Conservation (phyloP, 2,113 vertebrate species). For the Theristicus caerulescens region DNA sequence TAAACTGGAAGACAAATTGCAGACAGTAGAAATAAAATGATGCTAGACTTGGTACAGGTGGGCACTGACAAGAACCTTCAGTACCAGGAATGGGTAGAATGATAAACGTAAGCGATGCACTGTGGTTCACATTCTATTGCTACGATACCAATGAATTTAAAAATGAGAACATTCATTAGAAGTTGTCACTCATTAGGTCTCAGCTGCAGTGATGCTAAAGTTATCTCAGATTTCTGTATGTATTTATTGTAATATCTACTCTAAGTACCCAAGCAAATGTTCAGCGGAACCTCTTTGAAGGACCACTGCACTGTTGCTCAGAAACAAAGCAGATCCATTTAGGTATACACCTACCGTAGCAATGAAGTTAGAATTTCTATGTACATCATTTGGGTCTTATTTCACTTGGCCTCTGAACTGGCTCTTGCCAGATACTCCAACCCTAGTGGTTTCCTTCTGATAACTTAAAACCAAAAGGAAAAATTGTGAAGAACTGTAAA, state of each 20-base stretch:
- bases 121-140: neutral
- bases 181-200: neutral
- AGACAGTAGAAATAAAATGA: neutral
- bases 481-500: neutral
- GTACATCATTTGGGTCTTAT: neutral
- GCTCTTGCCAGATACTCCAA: neutral
- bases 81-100: neutral
- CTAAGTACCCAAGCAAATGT: neutral
- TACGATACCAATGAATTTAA: neutral
- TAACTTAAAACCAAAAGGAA: neutral
- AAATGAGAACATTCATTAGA: neutral
- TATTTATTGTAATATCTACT: neutral
- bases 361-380: neutral
- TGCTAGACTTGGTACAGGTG: neutral
- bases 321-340: neutral
- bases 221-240: neutral
- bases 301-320: neutral
- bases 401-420: neutral
- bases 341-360: neutral
- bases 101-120: neutral
- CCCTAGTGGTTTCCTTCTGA: neutral
- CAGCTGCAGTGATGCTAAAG: neutral
- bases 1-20: neutral
- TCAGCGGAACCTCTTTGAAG: neutral
- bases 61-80: neutral